Conservation (phyloP, 1,140 invertebrate species). For the Papilio aristodemus region DNA sequence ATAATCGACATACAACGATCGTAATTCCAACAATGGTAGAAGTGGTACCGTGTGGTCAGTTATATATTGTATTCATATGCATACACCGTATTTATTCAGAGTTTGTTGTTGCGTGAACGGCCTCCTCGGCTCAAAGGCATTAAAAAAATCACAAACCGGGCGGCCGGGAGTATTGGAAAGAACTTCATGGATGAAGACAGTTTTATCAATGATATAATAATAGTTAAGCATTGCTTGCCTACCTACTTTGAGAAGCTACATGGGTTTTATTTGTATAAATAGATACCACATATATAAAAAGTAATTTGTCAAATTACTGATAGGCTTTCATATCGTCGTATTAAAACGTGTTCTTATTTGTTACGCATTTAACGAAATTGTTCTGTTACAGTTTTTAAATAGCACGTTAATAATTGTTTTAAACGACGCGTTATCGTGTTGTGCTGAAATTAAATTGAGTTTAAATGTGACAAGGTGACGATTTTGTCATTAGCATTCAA, state of each 20-base stretch:
- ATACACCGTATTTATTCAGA: slow-evolving; percentile 50
- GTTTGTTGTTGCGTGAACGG: slow-evolving; percentile 64
- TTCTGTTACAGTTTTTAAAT: slow-evolving; percentile 19
- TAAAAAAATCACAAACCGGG: slow-evolving; percentile 45
- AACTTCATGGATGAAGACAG: slow-evolving; percentile 2
- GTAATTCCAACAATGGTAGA: slow-evolving; percentile 44
- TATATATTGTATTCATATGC: slow-evolving; percentile 57
- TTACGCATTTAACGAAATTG: slow-evolving; percentile 2
- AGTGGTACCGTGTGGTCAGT: slow-evolving; percentile 57
- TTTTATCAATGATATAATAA: slow-evolving; percentile 21
- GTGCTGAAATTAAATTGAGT: slow-evolving; percentile 38
- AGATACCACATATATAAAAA: slow-evolving; percentile 8
- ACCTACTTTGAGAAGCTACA: background rate
- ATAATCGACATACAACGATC: slow-evolving; percentile 12
- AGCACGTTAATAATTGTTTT: slow-evolving; percentile 18
- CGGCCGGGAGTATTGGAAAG: slow-evolving; percentile 4
- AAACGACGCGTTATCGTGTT: slow-evolving; percentile 28
- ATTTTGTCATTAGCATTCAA: slow-evolving; percentile 52
- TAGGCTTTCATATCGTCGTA: slow-evolving; percentile 31
- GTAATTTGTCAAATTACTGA: slow-evolving; percentile 14
- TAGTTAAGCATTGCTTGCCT: background rate
- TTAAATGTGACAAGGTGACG: slow-evolving; percentile 46
- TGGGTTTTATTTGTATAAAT: slow-evolving; percentile 1
- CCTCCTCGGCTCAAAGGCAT: slow-evolving; percentile 59
- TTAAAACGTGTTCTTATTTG: slow-evolving; percentile 25